These are phyloP conservation scores for Coremacera marginata DNA, from an alignment of 2,888 invertebrate genomes.

Conservation along the genomic window DNA sequence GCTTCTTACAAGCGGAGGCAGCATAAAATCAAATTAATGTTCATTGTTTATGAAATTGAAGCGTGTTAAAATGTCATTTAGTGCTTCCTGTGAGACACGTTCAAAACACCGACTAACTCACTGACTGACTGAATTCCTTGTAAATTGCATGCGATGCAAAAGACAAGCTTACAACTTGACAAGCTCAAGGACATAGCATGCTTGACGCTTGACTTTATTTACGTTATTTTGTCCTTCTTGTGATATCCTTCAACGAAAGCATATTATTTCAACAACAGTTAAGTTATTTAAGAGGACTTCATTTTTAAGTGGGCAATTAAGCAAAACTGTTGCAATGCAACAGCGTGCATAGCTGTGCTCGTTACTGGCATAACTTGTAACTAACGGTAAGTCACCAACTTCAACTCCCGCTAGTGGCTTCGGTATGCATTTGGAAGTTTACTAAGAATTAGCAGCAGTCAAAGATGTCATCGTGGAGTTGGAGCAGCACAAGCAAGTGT, in stretches of 20 bases:
- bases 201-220: neutral
- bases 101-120: neutral
- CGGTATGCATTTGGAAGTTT: slow-evolving; percentile 17
- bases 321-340: slow-evolving; percentile 25
- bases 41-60: neutral
- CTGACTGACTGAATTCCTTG: neutral
- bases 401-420: neutral
- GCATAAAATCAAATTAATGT: neutral
- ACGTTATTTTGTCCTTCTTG: neutral
- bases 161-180: neutral
- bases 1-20: neutral
- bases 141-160: neutral
- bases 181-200: neutral
- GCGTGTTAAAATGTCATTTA: slow-evolving; percentile 8
- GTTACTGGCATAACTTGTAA: neutral
- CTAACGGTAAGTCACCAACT: neutral
- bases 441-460: neutral
- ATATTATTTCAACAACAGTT: neutral
- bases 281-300: slow-evolving; percentile 38
- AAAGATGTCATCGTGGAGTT: neutral
- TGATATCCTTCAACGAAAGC: neutral
- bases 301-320: slow-evolving; percentile 54
- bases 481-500: neutral
- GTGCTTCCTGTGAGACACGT: slow-evolving; percentile 45
- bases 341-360: neutral